Percentiles rank a stretch among this genome's conserved stretches.
Conservation (phyloP, 2,888 invertebrate species). For the Ichneumon xanthorius region DNA sequence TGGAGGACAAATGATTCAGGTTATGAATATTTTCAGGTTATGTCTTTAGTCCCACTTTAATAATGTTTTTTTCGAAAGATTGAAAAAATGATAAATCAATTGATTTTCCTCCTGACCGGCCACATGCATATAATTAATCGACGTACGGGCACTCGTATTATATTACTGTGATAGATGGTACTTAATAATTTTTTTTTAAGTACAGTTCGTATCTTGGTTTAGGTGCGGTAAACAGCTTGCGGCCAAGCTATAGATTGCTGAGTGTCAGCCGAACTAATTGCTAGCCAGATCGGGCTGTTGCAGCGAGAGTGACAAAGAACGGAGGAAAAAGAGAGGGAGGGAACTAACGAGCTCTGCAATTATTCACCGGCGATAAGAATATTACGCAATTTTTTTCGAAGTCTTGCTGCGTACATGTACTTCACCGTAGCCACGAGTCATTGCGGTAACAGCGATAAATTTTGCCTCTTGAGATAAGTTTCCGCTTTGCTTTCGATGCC, state of each 20-base stretch:
- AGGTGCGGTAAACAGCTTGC: neutral
- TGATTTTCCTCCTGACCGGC: too few relatives aligned
- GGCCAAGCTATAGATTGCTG: neutral
- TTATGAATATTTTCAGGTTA: too few relatives aligned
- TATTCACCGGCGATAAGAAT: constrained; percentile 28
- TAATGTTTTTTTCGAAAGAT: too few relatives aligned
- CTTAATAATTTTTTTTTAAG: neutral
- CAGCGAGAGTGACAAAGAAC: neutral
- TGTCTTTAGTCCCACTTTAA: too few relatives aligned
- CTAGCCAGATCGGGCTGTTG: neutral
- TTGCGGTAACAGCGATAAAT: neutral
- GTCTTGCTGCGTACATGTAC: neutral
- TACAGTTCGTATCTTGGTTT: neutral
- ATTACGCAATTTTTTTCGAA: neutral
- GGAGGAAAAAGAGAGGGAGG: neutral
- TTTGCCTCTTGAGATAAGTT: neutral
- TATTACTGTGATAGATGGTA: neutral
- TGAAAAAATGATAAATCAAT: too few relatives aligned
- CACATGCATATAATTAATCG: too few relatives aligned
- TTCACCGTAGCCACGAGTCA: neutral
- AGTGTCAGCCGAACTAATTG: constrained; percentile 2
- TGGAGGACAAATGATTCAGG: too few relatives aligned
- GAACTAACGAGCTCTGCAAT: constrained; percentile 8
- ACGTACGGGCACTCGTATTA: too few relatives aligned
- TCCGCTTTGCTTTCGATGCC: neutral